Base-by-base conservation (phyloP, 2,888 invertebrate species). In the Temnothorax ravouxi region DNA sequence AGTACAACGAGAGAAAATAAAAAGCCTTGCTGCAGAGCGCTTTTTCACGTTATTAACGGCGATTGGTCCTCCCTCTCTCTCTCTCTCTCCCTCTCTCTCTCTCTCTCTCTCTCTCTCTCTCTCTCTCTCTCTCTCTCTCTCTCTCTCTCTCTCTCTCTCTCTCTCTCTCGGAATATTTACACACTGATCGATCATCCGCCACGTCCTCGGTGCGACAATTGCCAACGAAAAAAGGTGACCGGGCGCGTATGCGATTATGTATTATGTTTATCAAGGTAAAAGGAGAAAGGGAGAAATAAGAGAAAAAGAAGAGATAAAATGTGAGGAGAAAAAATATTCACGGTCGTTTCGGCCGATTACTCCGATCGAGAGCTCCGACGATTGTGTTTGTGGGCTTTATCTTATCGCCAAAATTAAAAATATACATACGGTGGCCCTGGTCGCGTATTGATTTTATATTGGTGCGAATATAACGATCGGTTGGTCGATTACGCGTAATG, bases 401-500 rank as follows among this genome's bases (percentile, higher is more conserved):
- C 79, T 80, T 80, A 74, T 80, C 77, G 29, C n/a, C 21, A 21
- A 47, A 74, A 80, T 80, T 74, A 72, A 72, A 79, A 72, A 80
- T 25, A 80, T 25, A 61, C 13, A 9, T 34, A 34, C 21, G 21
- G 18, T 13, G 15, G 29, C 34, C 38, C 25, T 5, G 29, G 18
- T 50, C 29, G 47, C 8, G 3, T 59, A 72, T 72, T 59, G 79
- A 80, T 80, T 25, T 44, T 18, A 25, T 80, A 80, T 74, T 75
- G 47, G 2, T 18, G 47, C 18, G 21, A 41, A 47, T 59, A n/a
- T 62, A 25, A 47, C 34, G 21, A 75, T 61, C 11, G 21, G 11
- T 38, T 38, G 21, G 3, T 38, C 21, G 38, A 44, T 72, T 9
- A 47, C 38, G 47, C 75, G 47, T 72, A 38, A 21, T 41, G 44